Base-by-base conservation (phyloP, 1,140 invertebrate genomes). In the Nephotettix cincticeps region DNA sequence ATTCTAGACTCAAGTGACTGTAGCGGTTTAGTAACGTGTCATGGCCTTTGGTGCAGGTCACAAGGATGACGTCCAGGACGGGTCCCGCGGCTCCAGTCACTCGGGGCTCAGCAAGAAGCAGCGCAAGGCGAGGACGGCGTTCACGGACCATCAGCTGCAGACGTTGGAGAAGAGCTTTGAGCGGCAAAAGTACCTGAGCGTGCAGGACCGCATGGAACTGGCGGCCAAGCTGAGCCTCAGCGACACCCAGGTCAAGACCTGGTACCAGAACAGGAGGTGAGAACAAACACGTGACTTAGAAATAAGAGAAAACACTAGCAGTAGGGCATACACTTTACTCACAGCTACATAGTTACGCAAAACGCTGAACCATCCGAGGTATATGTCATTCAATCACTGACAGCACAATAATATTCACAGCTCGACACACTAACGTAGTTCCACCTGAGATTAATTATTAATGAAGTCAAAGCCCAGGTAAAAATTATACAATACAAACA, bases 191-290 rank as follows among this genome's bases (percentile, higher is more conserved):
- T 99, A 99, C 85, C 88, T 99, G 27, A 97, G 94, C 77, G 98
- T 99, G 3, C 97, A 99, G 79, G 98, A 99, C 80, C 86, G 98
- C 70, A 98, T 99, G 94, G 97, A 99, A 84, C 83, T 99, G 71
- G 98, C 98, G 0, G 93, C 96, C 29, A 97, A 97, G 81, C 86
- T 99, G 40, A 94, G 95, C 71, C 86, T 99, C 27, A 97, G 94
- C 9, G 98, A 99, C 81, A 99, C 97, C 14, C 98, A 99, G 87
- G 97, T 99, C 76, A 99, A 99, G 83, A 99, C 97, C 69, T 99
- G 97, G 97, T 99, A 99, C 82, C 97, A 99, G 83, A 99, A 99
- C 81, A 88, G 97, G 87, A 91, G 97, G 96, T 98, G 81, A 86
- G 87, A 79, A n/a, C n/a, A n/a, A n/a, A n/a, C n/a, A n/a, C n/a